Percentiles rank a stretch among this genome's conserved stretches.
phyloP scores from a whole-genome alignment of 2,888 invertebrate species.

The Hemithea aestivaria region DNA sequence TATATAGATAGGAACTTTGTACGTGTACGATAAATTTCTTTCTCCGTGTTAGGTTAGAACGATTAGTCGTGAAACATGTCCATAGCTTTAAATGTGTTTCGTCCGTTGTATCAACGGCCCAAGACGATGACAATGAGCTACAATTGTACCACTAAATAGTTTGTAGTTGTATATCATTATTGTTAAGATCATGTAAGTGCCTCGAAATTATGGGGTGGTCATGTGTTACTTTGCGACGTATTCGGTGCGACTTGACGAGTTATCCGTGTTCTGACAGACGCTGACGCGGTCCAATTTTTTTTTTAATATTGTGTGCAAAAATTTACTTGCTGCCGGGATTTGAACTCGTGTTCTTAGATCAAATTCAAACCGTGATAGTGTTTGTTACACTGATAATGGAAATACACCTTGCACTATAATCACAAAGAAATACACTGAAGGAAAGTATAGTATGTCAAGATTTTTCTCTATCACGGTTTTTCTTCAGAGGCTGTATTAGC shows the following conservation, averaged over 20 bases:
- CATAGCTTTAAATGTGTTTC: constrained; percentile 78
- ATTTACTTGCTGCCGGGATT: too few relatives aligned
- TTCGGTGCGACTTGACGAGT: constrained; percentile 8
- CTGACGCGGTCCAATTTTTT: too few relatives aligned
- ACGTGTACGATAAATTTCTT: constrained; percentile 69
- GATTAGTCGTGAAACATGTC: constrained; percentile 75
- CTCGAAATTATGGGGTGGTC: constrained; percentile 72
- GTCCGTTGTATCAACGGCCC: constrained; percentile 76
- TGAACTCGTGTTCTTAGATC: too few relatives aligned
- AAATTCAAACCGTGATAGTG: too few relatives aligned
- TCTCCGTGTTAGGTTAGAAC: constrained; percentile 74
- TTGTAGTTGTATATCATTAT: constrained; percentile 75
- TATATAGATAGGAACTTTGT: constrained; percentile 67
- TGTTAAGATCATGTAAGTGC: constrained; percentile 76
- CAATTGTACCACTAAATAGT: constrained; percentile 71
- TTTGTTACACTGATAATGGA: too few relatives aligned
- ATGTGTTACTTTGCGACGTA: constrained; percentile 52
- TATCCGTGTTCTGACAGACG: too few relatives aligned
- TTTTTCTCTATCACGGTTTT: too few relatives aligned
- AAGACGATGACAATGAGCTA: constrained; percentile 63
- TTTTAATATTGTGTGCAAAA: too few relatives aligned
- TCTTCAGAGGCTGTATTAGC: too few relatives aligned
- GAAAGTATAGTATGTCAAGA: too few relatives aligned
- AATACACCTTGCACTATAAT: too few relatives aligned
- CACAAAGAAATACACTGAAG: too few relatives aligned